Evolutionary conservation across 2,888 invertebrate species (phyloP).

Genomic region (Geophilus truncorum): DNA sequence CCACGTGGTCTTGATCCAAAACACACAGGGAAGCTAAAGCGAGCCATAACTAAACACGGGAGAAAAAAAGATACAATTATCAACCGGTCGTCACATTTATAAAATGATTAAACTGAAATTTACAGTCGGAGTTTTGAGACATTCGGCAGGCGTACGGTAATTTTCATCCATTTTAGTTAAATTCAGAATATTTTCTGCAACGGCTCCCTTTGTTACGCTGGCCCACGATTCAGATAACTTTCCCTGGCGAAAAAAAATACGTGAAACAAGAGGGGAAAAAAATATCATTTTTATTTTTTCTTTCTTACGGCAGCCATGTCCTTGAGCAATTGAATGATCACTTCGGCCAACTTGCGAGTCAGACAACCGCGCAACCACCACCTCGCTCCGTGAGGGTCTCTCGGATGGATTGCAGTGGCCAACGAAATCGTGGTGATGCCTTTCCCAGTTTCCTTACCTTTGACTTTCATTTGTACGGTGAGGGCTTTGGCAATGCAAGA

Average conservation of each 20-base stretch:
- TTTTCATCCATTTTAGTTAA: slow-evolving; percentile 73
- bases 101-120: slow-evolving; percentile 37
- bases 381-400: slow-evolving; percentile 45
- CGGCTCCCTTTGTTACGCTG: slow-evolving; percentile 75
- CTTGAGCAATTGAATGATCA: slow-evolving; percentile 76
- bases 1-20: slow-evolving; percentile 84
- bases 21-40: slow-evolving; percentile 89
- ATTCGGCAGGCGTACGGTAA: slow-evolving; percentile 67
- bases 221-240: slow-evolving; percentile 82
- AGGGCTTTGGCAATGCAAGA: slow-evolving; percentile 87
- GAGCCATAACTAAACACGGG: slow-evolving; percentile 60
- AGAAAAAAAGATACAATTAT: slow-evolving; percentile 13
- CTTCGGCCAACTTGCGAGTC: slow-evolving; percentile 76
- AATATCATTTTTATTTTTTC: not conserved
- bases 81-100: not conserved
- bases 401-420: slow-evolving; percentile 57
- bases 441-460: slow-evolving; percentile 56
- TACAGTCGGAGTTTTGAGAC: slow-evolving; percentile 74
- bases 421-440: slow-evolving; percentile 56
- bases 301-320: slow-evolving; percentile 82
- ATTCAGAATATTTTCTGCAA: slow-evolving; percentile 78
- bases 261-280: not conserved
- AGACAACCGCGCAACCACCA: slow-evolving; percentile 89
- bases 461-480: slow-evolving; percentile 79
- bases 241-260: slow-evolving; percentile 57